Percentiles rank a stretch among this genome's conserved stretches.
Evolutionary conservation across 2,888 invertebrate species (phyloP).

Genomic region (Anaspis maculata): DNA sequence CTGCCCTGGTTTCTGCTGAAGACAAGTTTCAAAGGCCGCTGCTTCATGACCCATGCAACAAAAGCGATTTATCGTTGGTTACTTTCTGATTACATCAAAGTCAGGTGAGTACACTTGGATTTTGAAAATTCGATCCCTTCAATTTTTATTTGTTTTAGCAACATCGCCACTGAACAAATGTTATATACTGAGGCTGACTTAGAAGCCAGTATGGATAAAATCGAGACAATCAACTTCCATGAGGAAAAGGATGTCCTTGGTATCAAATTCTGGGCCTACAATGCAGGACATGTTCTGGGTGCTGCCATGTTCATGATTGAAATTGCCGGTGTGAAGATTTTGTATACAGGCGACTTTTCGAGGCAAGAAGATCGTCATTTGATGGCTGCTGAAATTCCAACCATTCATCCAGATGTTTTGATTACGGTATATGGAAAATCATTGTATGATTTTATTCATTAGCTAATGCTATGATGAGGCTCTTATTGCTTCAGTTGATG

Average conservation of each 20-base stretch:
- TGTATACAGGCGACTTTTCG: constrained; percentile 98
- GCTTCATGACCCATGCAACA: constrained; percentile 99
- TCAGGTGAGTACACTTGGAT: constrained; percentile 37
- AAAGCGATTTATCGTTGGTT: constrained; percentile 99
- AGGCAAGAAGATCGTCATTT: constrained; percentile 97
- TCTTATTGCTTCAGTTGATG: no score
- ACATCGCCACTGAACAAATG: constrained; percentile 95
- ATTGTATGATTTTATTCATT: constrained; percentile 22
- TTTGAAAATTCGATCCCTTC: no score
- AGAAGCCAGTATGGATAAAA: constrained; percentile 96
- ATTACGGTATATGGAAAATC: no score
- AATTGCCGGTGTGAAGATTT: constrained; percentile 91
- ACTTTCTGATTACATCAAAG: constrained; percentile 97
- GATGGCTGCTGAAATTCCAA: constrained; percentile 98
- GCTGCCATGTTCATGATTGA: constrained; percentile 99
- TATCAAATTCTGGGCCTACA: constrained; percentile 97
- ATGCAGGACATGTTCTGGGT: constrained; percentile 97
- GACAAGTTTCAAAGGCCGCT: constrained; percentile 93
- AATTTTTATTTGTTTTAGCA: constrained; percentile 50
- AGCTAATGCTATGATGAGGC: no score
- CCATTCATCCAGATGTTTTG: constrained; percentile 90
- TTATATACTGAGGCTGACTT: constrained; percentile 95
- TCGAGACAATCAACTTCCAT: constrained; percentile 96
- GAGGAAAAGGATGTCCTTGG: constrained; percentile 97
- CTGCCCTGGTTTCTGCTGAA: constrained; percentile 96